A percentile compares a stretch with the other conserved stretches of the same genome.
phyloP scores from a whole-genome alignment of 2,113 vertebrate species.

The Chauna torquata region DNA sequence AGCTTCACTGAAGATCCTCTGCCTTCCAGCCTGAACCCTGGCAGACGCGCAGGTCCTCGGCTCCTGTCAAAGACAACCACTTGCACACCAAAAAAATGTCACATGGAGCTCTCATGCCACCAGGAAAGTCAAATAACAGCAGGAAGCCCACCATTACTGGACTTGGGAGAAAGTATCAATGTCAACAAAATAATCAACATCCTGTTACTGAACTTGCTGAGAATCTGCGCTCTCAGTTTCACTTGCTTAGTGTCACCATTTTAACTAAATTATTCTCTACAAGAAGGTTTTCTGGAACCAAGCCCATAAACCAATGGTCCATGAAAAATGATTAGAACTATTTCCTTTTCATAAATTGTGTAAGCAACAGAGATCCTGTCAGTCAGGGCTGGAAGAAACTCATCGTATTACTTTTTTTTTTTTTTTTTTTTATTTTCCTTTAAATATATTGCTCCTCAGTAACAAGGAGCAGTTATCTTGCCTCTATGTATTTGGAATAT shows the following conservation, averaged over 20 bases:
- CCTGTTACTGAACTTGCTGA: background rate
- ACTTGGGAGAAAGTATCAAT: background rate
- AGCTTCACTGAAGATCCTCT: background rate
- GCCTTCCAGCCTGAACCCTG: background rate
- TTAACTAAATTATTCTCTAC: constrained; percentile 19
- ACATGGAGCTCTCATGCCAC: background rate
- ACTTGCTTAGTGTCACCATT: background rate
- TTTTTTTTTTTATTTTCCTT: background rate
- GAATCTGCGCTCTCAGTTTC: background rate
- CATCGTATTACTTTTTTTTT: background rate
- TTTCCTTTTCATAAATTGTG: background rate
- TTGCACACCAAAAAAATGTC: background rate
- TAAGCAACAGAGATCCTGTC: background rate
- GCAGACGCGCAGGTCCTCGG: background rate
- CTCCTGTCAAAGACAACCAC: background rate
- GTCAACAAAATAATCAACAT: background rate
- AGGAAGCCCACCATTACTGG: background rate
- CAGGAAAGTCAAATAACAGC: background rate
- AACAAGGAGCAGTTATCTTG: background rate
- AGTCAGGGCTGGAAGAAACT: background rate
- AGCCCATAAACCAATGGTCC: background rate
- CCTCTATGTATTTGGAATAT: background rate
- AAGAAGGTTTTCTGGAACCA: constrained; percentile 4
- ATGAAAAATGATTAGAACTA: background rate
- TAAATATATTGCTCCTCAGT: background rate